These are phyloP conservation scores for Exephanes ischioxanthus DNA, from an alignment of 2,888 invertebrate genomes.

Conservation along the genomic window DNA sequence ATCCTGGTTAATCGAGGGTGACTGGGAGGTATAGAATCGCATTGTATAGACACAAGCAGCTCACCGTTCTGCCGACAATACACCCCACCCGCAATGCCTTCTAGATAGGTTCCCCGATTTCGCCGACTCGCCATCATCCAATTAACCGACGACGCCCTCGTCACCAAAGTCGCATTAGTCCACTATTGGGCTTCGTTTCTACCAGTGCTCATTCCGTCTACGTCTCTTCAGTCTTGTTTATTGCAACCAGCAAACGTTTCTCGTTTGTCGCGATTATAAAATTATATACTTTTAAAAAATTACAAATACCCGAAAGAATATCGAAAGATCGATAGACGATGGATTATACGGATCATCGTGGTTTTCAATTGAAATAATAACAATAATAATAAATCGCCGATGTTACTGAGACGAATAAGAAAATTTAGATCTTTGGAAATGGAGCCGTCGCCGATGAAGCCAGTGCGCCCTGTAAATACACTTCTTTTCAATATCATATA, in stretches of 20 bases:
- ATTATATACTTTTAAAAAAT: not conserved
- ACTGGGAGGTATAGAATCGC: conserved; percentile 2
- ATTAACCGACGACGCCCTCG: conserved; percentile 72
- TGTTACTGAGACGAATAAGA: conserved; percentile 63
- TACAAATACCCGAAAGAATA: not conserved
- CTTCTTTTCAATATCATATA: not conserved
- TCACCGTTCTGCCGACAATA: not conserved
- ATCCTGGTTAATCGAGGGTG: conserved; percentile 35
- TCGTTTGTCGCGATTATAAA: no score
- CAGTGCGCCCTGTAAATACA: conserved; percentile 41
- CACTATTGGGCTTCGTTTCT: conserved; percentile 74
- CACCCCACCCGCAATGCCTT: conserved; percentile 6
- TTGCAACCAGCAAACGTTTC: not conserved
- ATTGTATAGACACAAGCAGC: not conserved
- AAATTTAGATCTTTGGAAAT: conserved; percentile 66
- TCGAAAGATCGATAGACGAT: not conserved
- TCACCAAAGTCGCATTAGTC: conserved; percentile 74
- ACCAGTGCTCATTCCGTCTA: conserved; percentile 31
- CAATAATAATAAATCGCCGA: conserved; percentile 9
- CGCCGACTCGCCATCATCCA: conserved; percentile 72
- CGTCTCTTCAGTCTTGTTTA: conserved; percentile 8
- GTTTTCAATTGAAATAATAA: not conserved
- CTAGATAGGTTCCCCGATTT: conserved; percentile 57
- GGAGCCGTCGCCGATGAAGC: conserved; percentile 21
- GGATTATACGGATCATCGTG: not conserved